These are phyloP conservation scores for Corella eumyota DNA, from an alignment of 23 tunicate genomes.

Conservation along the genomic window DNA sequence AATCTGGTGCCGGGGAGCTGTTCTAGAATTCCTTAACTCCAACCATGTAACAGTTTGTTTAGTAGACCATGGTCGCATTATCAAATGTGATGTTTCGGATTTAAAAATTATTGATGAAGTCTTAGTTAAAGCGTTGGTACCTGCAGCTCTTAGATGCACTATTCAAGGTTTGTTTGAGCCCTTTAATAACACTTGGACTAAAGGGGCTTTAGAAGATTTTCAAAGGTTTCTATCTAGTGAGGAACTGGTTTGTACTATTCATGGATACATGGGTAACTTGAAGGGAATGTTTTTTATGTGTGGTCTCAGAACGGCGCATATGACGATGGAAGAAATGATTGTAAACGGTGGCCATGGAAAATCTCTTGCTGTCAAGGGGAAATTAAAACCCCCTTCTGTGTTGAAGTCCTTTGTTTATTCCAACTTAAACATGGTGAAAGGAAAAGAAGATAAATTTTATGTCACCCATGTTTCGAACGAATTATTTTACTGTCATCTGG, in stretches of 20 bases:
- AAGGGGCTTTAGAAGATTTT: slow-evolving; percentile 21
- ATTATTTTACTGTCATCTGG: slow-evolving; percentile 60
- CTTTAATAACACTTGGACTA: slow-evolving; percentile 14
- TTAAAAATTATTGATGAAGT: slow-evolving; percentile 6
- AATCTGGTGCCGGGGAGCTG: slow-evolving; percentile 52
- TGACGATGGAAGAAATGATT: slow-evolving; percentile 21
- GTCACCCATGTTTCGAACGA: slow-evolving; percentile 51
- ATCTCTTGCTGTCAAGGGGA: too few species aligned
- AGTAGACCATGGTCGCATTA: slow-evolving; percentile 42
- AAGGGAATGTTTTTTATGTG: slow-evolving; percentile 41
- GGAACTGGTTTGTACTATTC: slow-evolving; percentile 45
- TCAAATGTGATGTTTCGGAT: slow-evolving; percentile 4
- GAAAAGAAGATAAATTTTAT: slow-evolving; percentile 58
- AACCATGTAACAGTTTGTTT: slow-evolving; percentile 20
- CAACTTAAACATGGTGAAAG: slow-evolving; percentile 19
- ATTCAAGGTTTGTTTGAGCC: slow-evolving; percentile 38
- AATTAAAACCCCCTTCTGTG: slow-evolving; percentile 28
- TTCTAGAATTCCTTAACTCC: slow-evolving; percentile 17
- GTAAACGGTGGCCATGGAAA: slow-evolving; percentile 11
- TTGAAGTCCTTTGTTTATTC: slow-evolving; percentile 54
- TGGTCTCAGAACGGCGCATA: slow-evolving; percentile 32
- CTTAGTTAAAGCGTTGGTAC: slow-evolving; percentile 20
- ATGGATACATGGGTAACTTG: slow-evolving; percentile 41
- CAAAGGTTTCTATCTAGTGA: slow-evolving; percentile 13
- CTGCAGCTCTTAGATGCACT: slow-evolving; percentile 61